A percentile compares a stretch with the other conserved stretches of the same genome.
phyloP scores from a whole-genome alignment of 1,140 invertebrate genomes.

The Micrasema minimum region DNA sequence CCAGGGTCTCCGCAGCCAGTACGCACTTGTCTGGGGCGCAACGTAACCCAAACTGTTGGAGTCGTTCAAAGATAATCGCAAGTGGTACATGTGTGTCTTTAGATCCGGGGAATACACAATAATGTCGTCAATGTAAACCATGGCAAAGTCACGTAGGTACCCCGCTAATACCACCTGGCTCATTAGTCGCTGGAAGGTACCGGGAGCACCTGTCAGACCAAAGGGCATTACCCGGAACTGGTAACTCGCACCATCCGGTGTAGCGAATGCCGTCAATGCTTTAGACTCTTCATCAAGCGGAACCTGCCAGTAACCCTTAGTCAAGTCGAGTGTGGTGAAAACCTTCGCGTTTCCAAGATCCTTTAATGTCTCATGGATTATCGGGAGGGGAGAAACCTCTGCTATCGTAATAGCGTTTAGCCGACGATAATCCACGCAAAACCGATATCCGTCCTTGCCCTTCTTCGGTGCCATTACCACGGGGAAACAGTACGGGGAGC shows the following conservation, averaged over 20 bases:
- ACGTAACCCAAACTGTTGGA: background rate
- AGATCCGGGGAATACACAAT: background rate
- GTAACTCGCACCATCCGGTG: constrained; percentile 10
- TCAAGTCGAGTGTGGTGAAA: background rate
- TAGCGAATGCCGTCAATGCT: constrained; percentile 9
- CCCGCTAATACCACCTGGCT: constrained; percentile 12
- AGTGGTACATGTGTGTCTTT: background rate
- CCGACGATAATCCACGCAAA: constrained; percentile 10
- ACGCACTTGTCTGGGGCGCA: constrained; percentile 3
- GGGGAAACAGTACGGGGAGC: constrained; percentile 12
- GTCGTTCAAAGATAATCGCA: constrained; percentile 14
- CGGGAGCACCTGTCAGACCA: constrained; percentile 7
- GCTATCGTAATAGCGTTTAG: background rate
- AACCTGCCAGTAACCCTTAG: constrained; percentile 20
- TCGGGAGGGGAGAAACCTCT: background rate
- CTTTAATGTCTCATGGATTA: constrained; percentile 16
- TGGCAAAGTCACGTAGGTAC: background rate
- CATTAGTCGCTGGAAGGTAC: constrained; percentile 5
- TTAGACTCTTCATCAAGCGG: background rate
- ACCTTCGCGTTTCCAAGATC: constrained; percentile 1
- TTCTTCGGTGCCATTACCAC: constrained; percentile 17
- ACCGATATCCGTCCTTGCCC: background rate
- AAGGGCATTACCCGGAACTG: constrained; percentile 13
- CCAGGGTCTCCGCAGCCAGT: background rate
- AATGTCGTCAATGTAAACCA: constrained; percentile 12